Evolutionary conservation across 1,140 invertebrate genomes (phyloP).

Genomic region (Stegodyphus mimosarum): DNA sequence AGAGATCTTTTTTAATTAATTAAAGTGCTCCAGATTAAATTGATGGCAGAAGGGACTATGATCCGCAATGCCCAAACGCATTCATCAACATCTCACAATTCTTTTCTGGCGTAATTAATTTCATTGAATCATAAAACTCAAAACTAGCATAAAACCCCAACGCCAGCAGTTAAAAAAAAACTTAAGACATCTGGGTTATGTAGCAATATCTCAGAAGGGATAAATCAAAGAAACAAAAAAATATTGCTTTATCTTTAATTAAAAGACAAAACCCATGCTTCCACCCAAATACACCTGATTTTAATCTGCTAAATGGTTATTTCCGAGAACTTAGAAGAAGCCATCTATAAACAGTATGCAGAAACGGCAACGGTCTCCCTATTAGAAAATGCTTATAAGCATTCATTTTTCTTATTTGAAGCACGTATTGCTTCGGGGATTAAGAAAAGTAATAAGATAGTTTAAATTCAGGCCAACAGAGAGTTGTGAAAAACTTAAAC

Average conservation of each 20-base stretch:
- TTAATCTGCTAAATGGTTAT: slow-evolving; percentile 20
- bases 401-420: not conserved
- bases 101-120: slow-evolving; percentile 4
- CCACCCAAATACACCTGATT: not conserved
- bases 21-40: slow-evolving; percentile 1
- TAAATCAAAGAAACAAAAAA: not conserved
- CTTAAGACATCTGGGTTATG: slow-evolving; percentile 3
- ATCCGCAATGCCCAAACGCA: not conserved
- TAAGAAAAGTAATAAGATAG: not conserved
- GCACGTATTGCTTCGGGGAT: not conserved
- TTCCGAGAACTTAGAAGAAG: not conserved
- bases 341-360: not conserved
- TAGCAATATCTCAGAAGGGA: not conserved
- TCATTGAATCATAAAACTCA: not conserved
- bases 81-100: not conserved
- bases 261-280: slow-evolving; percentile 1
- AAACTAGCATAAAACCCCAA: not conserved
- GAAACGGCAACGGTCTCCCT: not conserved
- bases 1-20: not conserved
- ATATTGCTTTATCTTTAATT: slow-evolving; percentile 22
- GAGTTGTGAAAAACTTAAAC: not conserved
- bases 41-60: not conserved
- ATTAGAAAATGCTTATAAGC: not conserved
- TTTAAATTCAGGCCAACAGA: not conserved
- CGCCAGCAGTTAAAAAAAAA: not conserved